Percentiles rank a stretch among this genome's conserved stretches.
Conservation (phyloP, 2,888 invertebrate genomes). For the Coelogynopora nodosa region DNA sequence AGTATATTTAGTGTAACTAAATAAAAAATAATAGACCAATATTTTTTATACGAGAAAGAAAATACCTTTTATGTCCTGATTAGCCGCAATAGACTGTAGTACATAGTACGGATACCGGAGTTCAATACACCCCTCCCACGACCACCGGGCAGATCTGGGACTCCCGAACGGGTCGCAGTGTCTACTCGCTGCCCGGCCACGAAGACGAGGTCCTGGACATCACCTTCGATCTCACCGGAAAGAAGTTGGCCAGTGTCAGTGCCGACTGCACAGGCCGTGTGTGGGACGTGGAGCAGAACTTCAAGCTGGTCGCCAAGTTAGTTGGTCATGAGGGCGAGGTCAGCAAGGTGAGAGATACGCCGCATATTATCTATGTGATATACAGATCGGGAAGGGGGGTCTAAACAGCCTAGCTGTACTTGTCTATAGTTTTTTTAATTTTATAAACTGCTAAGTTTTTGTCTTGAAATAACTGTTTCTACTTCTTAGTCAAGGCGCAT, state of each 20-base stretch:
- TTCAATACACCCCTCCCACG: neutral
- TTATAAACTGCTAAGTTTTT: no score
- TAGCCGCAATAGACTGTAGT: neutral
- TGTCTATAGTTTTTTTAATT: no score
- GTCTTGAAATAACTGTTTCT: no score
- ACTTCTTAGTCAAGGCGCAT: no score
- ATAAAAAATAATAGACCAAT: no score
- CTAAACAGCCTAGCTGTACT: no score
- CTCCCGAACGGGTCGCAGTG: slow-evolving; percentile 45
- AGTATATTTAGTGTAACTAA: no score
- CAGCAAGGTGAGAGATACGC: slow-evolving; percentile 55
- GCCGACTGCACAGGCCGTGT: slow-evolving; percentile 73
- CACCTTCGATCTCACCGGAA: slow-evolving; percentile 73
- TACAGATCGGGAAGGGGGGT: no score
- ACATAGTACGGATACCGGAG: no score
- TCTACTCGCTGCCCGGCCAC: slow-evolving; percentile 59
- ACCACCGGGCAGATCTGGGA: slow-evolving; percentile 39
- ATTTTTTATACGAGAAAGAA: no score
- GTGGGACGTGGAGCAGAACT: slow-evolving; percentile 66
- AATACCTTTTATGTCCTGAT: neutral
- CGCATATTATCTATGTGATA: no score
- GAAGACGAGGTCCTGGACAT: slow-evolving; percentile 70
- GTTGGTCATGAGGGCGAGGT: slow-evolving; percentile 62
- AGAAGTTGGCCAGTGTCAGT: slow-evolving; percentile 71
- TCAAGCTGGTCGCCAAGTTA: slow-evolving; percentile 56